Conservation (phyloP, 2,113 vertebrate species). For the Colossoma macropomum region DNA sequence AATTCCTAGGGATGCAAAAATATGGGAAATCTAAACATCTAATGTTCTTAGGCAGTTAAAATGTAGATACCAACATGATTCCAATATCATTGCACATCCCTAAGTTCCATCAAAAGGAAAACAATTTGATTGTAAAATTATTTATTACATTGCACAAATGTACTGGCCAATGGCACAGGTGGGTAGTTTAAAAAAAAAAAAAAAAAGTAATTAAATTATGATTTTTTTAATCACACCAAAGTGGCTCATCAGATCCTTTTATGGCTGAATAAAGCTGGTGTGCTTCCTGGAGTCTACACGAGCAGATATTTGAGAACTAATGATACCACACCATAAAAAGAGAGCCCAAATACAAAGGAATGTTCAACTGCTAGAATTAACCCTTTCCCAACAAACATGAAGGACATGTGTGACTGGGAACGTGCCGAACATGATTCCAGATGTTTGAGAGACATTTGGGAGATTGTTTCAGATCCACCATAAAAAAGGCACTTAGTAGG, state of each 20-base stretch:
- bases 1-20: no score
- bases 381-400: background rate
- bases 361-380: conserved; percentile 27
- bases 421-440: background rate
- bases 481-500: conserved; percentile 89
- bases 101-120: background rate
- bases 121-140: conserved; percentile 50
- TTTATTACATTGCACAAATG: conserved; percentile 74
- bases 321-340: conserved; percentile 28
- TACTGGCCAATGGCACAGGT: conserved; percentile 53
- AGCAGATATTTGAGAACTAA: conserved; percentile 27
- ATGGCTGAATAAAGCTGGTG: conserved; percentile 33
- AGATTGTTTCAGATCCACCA: conserved; percentile 62
- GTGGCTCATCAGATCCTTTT: conserved; percentile 7
- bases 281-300: conserved; percentile 10
- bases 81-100: no score
- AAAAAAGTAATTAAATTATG: conserved; percentile 41
- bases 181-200: conserved; percentile 57
- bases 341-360: conserved; percentile 42
- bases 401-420: background rate
- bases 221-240: background rate
- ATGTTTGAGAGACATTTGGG: background rate
- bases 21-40: no score
- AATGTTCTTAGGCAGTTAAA: no score
- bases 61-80: no score